Base-by-base conservation (phyloP, 2,797 vertebrate genomes). In the Apogon hyalosoma region DNA sequence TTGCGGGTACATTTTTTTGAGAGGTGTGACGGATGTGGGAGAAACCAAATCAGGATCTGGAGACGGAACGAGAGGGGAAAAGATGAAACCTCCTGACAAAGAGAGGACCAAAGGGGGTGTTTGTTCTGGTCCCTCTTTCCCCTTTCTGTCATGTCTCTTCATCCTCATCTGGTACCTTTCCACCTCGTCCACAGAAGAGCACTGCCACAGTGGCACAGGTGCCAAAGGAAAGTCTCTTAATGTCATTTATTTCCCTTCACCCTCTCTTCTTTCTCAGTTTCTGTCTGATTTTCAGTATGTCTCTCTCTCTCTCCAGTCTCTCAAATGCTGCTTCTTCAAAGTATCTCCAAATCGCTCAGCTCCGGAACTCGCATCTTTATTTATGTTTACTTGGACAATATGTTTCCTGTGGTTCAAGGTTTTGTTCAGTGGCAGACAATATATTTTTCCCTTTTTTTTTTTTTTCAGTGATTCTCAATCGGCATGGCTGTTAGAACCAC, bases 271-370 rank as follows among this genome's bases (percentile, higher is more conserved):
- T 56, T 75, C 63, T 74, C 69, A 75, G 66, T 66, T 73, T 71
- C 77, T 73, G 70, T 69, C 72, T 40, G 56, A 86, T 71, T 84
- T 77, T 87, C 75, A 75, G 73, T 62, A 72, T 85, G 58, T 86
- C 75, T 68, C 70, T 82, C 64, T 24, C 46, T 58, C 42, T 58
- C 56, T 16, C 31, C 69, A 74, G 61, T 87, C 46, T 90, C 73
- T 90, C 73, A 90, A 91, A 88, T 90, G 88, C 90, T 91, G 88
- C 88, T 89, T 88, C 83, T 85, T 84, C 69, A 80, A 86, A 82
- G 79, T 82, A 82, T 90, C 75, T 90, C 87, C 77, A 69, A 87
- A 84, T 76, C 80, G 75, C 69, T 84, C 78, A 6, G 70, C 83
- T 88, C 68, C 80, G 57, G 73, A 85, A 80, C 64, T 80, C 72